Evolutionary conservation across 2,113 vertebrate species (phyloP).

Genomic region (Orientallactaga bullata): DNA sequence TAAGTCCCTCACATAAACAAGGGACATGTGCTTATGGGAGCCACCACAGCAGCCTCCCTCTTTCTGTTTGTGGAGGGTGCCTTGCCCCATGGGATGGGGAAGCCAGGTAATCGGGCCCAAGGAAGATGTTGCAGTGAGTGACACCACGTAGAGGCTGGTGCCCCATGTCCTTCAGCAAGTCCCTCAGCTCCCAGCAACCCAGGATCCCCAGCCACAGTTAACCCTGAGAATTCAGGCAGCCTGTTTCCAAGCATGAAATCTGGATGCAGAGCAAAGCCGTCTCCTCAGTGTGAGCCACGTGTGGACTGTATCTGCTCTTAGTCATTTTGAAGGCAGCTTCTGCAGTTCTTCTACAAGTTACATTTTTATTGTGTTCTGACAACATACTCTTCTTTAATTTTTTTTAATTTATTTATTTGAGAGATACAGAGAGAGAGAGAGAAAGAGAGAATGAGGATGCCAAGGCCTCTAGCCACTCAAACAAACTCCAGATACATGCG

Average conservation of each 20-base stretch:
- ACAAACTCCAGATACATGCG: no score
- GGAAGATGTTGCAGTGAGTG: accelerated
- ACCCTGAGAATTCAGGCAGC: not conserved
- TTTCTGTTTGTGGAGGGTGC: not conserved
- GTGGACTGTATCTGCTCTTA: accelerated
- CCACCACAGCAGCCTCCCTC: accelerated
- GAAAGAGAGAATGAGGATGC: no score
- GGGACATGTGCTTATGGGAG: accelerated
- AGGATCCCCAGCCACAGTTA: accelerated
- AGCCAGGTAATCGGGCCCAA: accelerated
- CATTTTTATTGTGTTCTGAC: accelerated
- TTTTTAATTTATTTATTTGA: no score
- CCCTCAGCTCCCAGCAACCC: not conserved
- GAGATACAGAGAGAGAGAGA: no score
- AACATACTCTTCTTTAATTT: accelerated
- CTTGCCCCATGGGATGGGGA: not conserved
- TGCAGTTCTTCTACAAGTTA: accelerated
- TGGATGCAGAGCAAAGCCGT: accelerated
- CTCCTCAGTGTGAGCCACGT: accelerated
- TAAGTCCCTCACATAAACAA: not conserved
- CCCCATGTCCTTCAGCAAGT: not conserved
- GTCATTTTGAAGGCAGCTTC: not conserved
- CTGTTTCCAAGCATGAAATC: not conserved
- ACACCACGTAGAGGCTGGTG: not conserved
- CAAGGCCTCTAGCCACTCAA: no score